Base-by-base conservation (phyloP, 1,140 invertebrate species). In the Triops longicaudatus region DNA sequence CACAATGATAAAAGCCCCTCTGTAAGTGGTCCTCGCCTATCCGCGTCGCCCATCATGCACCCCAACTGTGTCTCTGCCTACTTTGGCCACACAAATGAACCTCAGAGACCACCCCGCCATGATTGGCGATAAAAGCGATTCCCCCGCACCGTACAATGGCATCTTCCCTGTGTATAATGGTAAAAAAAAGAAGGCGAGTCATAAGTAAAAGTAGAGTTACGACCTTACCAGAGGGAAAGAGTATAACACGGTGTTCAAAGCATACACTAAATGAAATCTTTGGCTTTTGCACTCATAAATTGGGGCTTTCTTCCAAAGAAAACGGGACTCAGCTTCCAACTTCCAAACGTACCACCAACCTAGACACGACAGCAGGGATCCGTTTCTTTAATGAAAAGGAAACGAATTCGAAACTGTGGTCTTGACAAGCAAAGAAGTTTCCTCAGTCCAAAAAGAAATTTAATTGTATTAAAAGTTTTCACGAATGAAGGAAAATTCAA, bases 11-110 rank as follows among this genome's bases (percentile, higher is more conserved):
- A 63, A 63, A 63, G 50, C 50, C 50, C 31, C 50, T 63, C 50
- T 63, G 50, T 17, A 22, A 63, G 50, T 63, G 50, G 50, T 63
- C 50, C 50, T n/a, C 22, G 9, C 50, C 50, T 63, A 63, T 63
- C 50, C 50, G 50, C 50, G 50, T 63, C 50, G 50, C 50, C 50
- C 50, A 63, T 63, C 50, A 63, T 63, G 50, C 50, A 22, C 50
- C 50, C 50, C 50, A 22, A 63, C 50, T 63, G 50, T 63, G 50
- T 63, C 50, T 63, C 50, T 63, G 50, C 50, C 14, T 63, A 63
- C 50, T 63, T 63, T 63, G 50, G 50, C 50, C 50, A 63, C 50
- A 63, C 50, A 63, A 63, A 63, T 63, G 50, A 63, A 63, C 50
- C 31, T 7, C 31, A 37, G 50, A 63, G 50, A 63, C 50, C 50